Base-by-base conservation (phyloP, 2,888 invertebrate genomes). In the Pandemis heparana region DNA sequence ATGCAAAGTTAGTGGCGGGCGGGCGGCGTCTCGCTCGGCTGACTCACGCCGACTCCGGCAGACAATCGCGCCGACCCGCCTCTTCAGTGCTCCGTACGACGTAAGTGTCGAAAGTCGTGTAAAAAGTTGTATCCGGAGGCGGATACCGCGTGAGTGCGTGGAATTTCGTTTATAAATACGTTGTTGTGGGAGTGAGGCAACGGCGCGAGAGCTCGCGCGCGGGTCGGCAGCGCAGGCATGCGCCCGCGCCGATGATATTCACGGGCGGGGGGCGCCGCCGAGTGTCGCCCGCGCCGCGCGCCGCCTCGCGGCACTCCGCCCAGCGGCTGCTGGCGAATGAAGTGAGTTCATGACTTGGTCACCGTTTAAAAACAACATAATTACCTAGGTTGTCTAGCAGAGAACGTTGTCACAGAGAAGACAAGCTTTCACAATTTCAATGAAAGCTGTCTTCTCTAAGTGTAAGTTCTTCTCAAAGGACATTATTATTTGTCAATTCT, bases 31-130 rank as follows among this genome's bases (percentile, higher is more conserved):
- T 81, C 82, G 81, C 79, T 76, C 81, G 82, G 80, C 81, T 91
- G 91, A 90, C 83, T 91, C 91, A 91, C 86, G 82, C 85, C 86
- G 86, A 81, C 83, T 85, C 82, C 87, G 88, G 83, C 86, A 93
- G 92, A 92, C 92, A 87, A 87, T 86, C 79, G 85, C 84, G 88
- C 82, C 85, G 85, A 84, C 83, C 82, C 85, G 87, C 85, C 87
- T 89, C 88, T 89, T 91, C 94, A 94, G 94, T 94, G 89, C 89
- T 91, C 88, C 88, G 92, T 85, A 88, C 90, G 92, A 85, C 92
- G 92, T 92, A 94, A 94, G 94, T 94, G 93, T 91, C 81, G 94
- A 92, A 89, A 92, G 93, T 93, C 94, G 94, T 93, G 94, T 92
- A 92, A 92, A 92, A 93, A 93, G 93, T 91, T 90, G 92, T 92